Base-by-base conservation (phyloP, 2,113 vertebrate genomes). In the Sigmodon hispidus region DNA sequence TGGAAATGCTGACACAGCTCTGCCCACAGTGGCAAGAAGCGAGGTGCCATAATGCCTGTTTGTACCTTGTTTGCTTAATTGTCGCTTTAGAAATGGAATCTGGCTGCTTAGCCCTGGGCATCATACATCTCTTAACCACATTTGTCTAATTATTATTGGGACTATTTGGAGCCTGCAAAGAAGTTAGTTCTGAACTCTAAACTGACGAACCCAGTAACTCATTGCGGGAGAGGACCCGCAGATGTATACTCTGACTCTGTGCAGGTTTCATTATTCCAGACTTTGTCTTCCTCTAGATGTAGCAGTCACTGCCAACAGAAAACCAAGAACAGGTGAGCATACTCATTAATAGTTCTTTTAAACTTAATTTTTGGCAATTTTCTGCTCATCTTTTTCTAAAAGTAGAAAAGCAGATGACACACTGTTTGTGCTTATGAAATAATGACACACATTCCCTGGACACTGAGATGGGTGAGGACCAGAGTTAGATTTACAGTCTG, bases 351-450 rank as follows among this genome's bases (percentile, higher is more conserved):
- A 89, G 69, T 98, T 98, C 97, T 96, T 98, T 97, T 98, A 98
- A 98, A 98, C 97, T 98, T 98, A 97, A 97, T 95, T 98, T 98
- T 98, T 98, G 95, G 98, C 98, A 99, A 97, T 26, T 84, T 96
- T 99, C 98, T 98, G 97, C 98, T 98, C 97, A 96, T 83, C 43
- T 40, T 61, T 83, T 61, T 43, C 57, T 97, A 98, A 98, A 97
- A 98, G 97, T 96, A 89, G 96, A 98, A 98, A 98, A 97, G 97
- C 98, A 98, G 98, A 97, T 97, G 96, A 89, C 85, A 97, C 98
- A 80, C 95, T 97, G 93, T 96, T 98, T 93, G 93, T 97, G 95
- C 90, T 96, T 97, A 97, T 97, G 97, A 97, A 97, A 98, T 16
- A 84, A 77, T 94, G 94, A 94, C 90, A 87, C 80, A 97, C 97